Evolutionary conservation across 2,888 invertebrate species (phyloP).

Genomic region (Altica lythri): DNA sequence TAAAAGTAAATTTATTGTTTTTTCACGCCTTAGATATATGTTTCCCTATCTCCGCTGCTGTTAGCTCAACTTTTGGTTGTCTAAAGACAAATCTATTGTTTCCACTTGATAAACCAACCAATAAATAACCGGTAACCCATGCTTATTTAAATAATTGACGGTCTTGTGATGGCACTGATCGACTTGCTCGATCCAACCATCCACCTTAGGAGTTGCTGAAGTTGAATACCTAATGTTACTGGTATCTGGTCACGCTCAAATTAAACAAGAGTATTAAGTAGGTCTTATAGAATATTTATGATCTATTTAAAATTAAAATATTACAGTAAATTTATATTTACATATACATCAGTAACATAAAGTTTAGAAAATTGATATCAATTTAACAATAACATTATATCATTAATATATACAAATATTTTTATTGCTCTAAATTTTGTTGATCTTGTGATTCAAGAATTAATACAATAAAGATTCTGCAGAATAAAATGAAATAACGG

Average conservation of each 20-base stretch:
- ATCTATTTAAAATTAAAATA: no score
- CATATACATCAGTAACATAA: no score
- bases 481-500: no score
- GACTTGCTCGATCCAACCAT: slow-evolving; percentile 21
- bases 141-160: slow-evolving; percentile 53
- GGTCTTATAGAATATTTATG: no score
- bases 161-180: slow-evolving; percentile 44
- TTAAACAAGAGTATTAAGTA: not conserved
- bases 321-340: no score
- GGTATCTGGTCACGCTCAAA: slow-evolving; percentile 26
- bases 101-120: slow-evolving; percentile 50
- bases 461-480: no score
- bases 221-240: slow-evolving; percentile 17
- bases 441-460: no score
- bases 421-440: no score
- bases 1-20: not conserved
- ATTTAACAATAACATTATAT: no score
- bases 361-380: no score
- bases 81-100: slow-evolving; percentile 57
- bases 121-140: slow-evolving; percentile 51
- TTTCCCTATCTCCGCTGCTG: not conserved
- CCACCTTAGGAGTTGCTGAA: slow-evolving; percentile 7
- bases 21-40: not conserved
- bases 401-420: no score
- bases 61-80: slow-evolving; percentile 50